These are phyloP conservation scores for Muntiacus muntjak DNA, from an alignment of 2,113 vertebrate species.

Conservation along the genomic window DNA sequence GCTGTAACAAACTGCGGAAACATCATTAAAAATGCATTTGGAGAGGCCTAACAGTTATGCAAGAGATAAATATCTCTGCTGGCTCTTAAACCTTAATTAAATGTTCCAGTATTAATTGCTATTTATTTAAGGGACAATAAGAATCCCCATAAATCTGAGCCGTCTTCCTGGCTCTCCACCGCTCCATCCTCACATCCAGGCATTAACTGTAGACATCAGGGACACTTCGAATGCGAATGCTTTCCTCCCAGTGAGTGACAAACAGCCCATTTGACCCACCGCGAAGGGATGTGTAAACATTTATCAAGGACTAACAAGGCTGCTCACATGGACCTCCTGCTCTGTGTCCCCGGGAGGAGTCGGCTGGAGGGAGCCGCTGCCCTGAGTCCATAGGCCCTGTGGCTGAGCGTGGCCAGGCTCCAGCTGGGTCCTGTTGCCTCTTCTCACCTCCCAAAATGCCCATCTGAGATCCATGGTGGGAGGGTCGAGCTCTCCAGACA, in stretches of 20 bases:
- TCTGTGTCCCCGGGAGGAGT: accelerated
- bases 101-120: constrained; percentile 61
- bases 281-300: neutral
- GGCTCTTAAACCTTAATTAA: constrained; percentile 58
- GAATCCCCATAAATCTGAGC: neutral
- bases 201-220: neutral
- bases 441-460: accelerated
- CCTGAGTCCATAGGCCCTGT: accelerated
- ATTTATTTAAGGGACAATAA: constrained; percentile 55
- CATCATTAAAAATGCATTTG: constrained; percentile 1
- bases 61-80: neutral
- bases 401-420: accelerated
- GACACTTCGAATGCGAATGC: accelerated
- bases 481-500: accelerated
- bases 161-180: neutral
- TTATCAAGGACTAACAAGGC: neutral
- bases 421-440: accelerated
- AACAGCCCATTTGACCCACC: accelerated
- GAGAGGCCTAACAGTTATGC: neutral
- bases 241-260: neutral
- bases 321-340: neutral
- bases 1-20: neutral
- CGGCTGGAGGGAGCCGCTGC: neutral
- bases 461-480: accelerated
- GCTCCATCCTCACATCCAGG: neutral